Evolutionary conservation across 2,113 vertebrate genomes (phyloP), one percentile per base, ranked within the genome.

Genomic region (Barbus barbus): DNA sequence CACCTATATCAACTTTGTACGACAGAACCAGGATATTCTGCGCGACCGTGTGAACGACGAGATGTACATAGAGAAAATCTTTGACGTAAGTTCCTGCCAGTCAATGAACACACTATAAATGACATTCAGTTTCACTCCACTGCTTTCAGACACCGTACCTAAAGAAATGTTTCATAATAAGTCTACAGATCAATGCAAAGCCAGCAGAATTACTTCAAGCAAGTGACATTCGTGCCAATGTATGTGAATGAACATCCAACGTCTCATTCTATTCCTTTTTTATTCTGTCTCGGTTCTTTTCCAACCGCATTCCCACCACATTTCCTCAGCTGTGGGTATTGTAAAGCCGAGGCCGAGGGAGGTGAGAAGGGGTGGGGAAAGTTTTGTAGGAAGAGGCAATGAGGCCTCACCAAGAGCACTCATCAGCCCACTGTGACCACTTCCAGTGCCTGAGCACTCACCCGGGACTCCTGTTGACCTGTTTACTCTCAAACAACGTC

Each of bases 21-120:
- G 97, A 36, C 97, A 98, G 93, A 99, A 99, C 92, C 98, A 99
- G 91, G 98, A 99, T 90, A 95, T 99, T 85, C 95, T 99, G 85
- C 93, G 97, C 86, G 97, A 97, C 86, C 95, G 96, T 20, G 90
- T 99, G 91, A 97, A 95, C 48, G 97, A 98, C 69, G 97, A 99
- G 92, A 95, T 98, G 92, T 97, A 96, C 90, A 94, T 95, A 81
- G 96, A 99, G 91, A 97, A 95, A 88, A 76, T 99, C 77, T 99
- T 99, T 91, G 96, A 98, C 80, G 98, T 99, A 93, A 99, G 97
- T 97, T 94, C 13, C 72, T 89, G 18, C 38, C 31, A 36, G 31
- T 33, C 16, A 18, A 7, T 14, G 26, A 60, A n/a, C 77, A 16
- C 60, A 16, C 13, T 28, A 3, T 28, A 63, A 28, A 65, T 31